Percentiles rank a stretch among this genome's conserved stretches.
These are phyloP conservation scores for Coelopa frigida DNA, from an alignment of 1,140 invertebrate species.

Conservation along the genomic window DNA sequence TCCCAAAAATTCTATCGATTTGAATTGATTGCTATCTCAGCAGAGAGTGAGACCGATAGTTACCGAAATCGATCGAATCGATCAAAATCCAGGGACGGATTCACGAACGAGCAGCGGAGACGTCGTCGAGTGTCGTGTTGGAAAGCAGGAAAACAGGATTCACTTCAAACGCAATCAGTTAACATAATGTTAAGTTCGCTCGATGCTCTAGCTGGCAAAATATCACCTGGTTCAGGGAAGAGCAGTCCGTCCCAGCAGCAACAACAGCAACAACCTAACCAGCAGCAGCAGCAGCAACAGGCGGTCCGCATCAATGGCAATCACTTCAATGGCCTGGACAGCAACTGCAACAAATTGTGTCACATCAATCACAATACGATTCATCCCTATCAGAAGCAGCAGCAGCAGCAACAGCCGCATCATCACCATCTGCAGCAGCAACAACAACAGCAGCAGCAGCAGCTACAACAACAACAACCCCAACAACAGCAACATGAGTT, in stretches of 20 bases:
- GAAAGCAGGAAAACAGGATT: not conserved
- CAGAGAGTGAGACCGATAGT: no score
- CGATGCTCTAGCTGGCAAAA: slow-evolving; percentile 71
- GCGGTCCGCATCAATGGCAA: slow-evolving; percentile 23
- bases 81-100: no score
- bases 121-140: no score
- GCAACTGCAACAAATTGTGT: slow-evolving; percentile 16
- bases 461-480: slow-evolving; percentile 11
- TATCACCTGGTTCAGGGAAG: slow-evolving; percentile 60
- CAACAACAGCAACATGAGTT: slow-evolving; percentile 30
- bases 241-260: slow-evolving; percentile 19
- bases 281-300: slow-evolving; percentile 17
- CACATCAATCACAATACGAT: slow-evolving; percentile 16
- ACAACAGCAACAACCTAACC: slow-evolving; percentile 2
- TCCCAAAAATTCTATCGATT: no score
- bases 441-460: slow-evolving; percentile 17
- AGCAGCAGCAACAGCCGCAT: slow-evolving; percentile 18
- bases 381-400: slow-evolving; percentile 22
- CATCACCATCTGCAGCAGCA: slow-evolving; percentile 20
- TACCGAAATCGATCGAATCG: no score
- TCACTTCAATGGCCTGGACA: slow-evolving; percentile 25
- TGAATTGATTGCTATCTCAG: no score
- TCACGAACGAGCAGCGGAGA: no score
- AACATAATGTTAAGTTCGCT: slow-evolving; percentile 64
- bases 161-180: not conserved